These are phyloP conservation scores for Scleropages formosus DNA, from an alignment of 2,797 vertebrate species.

Conservation along the genomic window DNA sequence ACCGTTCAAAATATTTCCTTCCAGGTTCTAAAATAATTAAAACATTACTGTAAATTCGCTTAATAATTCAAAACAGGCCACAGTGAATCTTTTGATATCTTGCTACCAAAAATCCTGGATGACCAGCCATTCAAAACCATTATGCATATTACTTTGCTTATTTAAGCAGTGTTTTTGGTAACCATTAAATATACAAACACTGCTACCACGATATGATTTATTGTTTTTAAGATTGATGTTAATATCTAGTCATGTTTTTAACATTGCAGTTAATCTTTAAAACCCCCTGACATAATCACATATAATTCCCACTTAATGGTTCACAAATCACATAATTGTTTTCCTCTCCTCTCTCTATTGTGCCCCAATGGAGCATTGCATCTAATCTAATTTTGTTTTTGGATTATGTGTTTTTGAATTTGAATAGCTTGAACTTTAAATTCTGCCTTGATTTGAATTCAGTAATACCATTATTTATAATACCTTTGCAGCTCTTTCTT, in stretches of 20 bases:
- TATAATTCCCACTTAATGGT: constrained; percentile 43
- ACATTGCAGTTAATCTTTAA: constrained; percentile 34
- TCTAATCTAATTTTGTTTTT: constrained; percentile 40
- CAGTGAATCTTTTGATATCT: background rate
- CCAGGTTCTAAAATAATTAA: too few species aligned
- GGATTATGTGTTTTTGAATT: constrained; percentile 28
- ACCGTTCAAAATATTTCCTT: too few species aligned
- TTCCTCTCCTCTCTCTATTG: constrained; percentile 14
- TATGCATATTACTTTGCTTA: constrained; percentile 15
- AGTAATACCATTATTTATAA: constrained; percentile 28
- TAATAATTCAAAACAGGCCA: too few species aligned
- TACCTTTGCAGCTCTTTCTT: constrained; percentile 12
- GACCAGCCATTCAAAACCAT: background rate
- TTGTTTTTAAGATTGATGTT: constrained; percentile 35
- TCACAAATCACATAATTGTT: constrained; percentile 41
- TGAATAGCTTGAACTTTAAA: constrained; percentile 27
- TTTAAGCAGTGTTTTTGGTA: constrained; percentile 20
- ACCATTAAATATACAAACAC: constrained; percentile 26
- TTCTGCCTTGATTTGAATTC: constrained; percentile 28
- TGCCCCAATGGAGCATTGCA: constrained; percentile 20
- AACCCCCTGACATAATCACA: constrained; percentile 33
- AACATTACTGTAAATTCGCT: too few species aligned
- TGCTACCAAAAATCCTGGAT: constrained; percentile 4
- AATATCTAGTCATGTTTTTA: constrained; percentile 38
- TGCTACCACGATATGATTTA: constrained; percentile 25